Evolutionary conservation across 2,797 vertebrate species (phyloP).

Genomic region (Scleropages formosus): DNA sequence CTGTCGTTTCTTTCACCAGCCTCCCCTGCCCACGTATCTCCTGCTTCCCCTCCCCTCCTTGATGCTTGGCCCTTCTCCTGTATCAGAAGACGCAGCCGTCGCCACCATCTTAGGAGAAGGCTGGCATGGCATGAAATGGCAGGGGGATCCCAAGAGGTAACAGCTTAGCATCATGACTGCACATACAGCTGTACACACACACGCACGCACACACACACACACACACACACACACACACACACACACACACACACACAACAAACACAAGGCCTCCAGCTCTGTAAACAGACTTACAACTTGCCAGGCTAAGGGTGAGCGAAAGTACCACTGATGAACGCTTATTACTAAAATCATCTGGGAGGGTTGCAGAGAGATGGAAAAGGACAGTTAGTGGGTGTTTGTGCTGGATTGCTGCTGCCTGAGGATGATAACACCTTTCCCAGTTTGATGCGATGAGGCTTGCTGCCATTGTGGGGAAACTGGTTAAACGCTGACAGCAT

Average conservation of each 20-base stretch:
- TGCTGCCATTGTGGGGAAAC: slow-evolving; percentile 64
- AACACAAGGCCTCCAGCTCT: background rate
- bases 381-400: slow-evolving; percentile 68
- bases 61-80: slow-evolving; percentile 67
- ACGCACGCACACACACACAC: slow-evolving; percentile 1
- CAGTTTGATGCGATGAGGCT: slow-evolving; percentile 55
- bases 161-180: background rate
- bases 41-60: slow-evolving; percentile 62
- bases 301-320: slow-evolving; percentile 10
- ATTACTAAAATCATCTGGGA: slow-evolving; percentile 62
- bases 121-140: slow-evolving; percentile 78
- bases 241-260: background rate
- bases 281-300: background rate
- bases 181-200: slow-evolving; percentile 20
- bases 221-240: background rate
- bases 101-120: slow-evolving; percentile 76
- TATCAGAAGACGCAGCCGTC: slow-evolving; percentile 61
- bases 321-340: slow-evolving; percentile 58
- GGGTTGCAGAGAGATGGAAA: background rate
- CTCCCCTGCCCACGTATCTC: slow-evolving; percentile 38
- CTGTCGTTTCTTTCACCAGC: slow-evolving; percentile 58
- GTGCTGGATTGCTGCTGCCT: slow-evolving; percentile 42
- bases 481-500: slow-evolving; percentile 6
- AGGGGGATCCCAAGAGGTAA: slow-evolving; percentile 69
- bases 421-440: slow-evolving; percentile 58